These are phyloP conservation scores for Thaumatotibia leucotreta DNA, from an alignment of 1,140 invertebrate genomes.

Conservation along the genomic window DNA sequence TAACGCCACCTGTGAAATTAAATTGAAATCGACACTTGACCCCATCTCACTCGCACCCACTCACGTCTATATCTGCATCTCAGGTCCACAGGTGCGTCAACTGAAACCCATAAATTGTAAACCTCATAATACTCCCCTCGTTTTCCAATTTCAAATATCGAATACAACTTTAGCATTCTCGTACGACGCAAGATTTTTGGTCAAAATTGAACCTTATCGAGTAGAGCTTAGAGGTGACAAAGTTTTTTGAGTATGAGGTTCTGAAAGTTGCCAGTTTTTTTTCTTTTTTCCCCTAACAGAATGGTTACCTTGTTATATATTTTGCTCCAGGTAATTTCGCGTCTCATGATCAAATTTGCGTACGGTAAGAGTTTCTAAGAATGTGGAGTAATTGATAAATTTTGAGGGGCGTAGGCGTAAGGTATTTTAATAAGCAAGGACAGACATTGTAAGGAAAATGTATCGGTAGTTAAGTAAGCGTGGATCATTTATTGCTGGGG, in stretches of 20 bases:
- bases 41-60: not conserved
- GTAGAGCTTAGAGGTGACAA: not conserved
- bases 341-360: conserved; percentile 11
- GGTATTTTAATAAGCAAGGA: not conserved
- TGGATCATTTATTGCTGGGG: not conserved
- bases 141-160: conserved; percentile 36
- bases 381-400: conserved; percentile 11
- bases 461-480: not conserved
- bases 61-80: not conserved
- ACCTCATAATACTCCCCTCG: conserved; percentile 45
- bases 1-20: not conserved
- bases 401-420: not conserved
- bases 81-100: conserved; percentile 33
- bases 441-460: too few relatives aligned
- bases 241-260: conserved; percentile 12
- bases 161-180: not conserved
- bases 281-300: conserved; percentile 7
- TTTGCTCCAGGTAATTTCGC: conserved; percentile 10
- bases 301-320: conserved; percentile 1
- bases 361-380: not conserved
- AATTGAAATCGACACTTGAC: conserved; percentile 5
- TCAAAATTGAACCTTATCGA: not conserved
- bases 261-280: not conserved
- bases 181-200: not conserved
- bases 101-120: conserved; percentile 36